Evolutionary conservation across 1,140 invertebrate genomes (phyloP).

Genomic region (Anastrepha ludens): DNA sequence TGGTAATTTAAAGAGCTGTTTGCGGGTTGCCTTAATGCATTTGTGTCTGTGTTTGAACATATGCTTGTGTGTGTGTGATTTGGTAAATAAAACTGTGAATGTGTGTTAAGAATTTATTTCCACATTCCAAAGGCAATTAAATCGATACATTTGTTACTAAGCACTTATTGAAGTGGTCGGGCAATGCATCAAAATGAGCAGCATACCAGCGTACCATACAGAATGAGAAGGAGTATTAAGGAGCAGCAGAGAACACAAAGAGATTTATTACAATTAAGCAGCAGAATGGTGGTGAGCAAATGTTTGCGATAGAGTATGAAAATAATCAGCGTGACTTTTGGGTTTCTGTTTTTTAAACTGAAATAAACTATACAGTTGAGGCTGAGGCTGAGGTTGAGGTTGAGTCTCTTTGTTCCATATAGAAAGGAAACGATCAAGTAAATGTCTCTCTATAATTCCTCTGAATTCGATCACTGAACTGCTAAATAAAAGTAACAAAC

Average conservation of each 20-base stretch:
- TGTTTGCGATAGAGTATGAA: too few species aligned
- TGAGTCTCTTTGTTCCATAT: too few species aligned
- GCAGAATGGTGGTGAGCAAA: too few species aligned
- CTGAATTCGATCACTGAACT: too few species aligned
- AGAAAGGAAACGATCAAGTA: too few species aligned
- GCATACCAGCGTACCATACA: not conserved
- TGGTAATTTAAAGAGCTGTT: not conserved
- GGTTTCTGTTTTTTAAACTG: too few species aligned
- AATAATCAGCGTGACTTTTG: too few species aligned
- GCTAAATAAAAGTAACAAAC: too few species aligned
- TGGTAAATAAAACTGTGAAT: not conserved
- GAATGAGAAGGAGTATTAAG: too few species aligned
- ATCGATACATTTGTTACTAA: constrained; percentile 28
- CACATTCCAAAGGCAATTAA: not conserved
- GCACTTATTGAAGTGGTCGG: not conserved
- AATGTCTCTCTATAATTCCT: too few species aligned
- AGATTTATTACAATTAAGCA: not conserved
- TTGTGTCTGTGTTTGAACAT: not conserved
- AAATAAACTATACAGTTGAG: too few species aligned
- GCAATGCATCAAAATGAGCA: not conserved
- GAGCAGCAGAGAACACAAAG: not conserved
- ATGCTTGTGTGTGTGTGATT: not conserved
- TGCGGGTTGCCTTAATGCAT: not conserved
- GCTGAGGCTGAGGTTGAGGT: too few species aligned
- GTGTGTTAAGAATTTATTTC: constrained; percentile 4